phyloP scores from a whole-genome alignment of 2,888 invertebrate genomes.

The Cryptus viduatorius region DNA sequence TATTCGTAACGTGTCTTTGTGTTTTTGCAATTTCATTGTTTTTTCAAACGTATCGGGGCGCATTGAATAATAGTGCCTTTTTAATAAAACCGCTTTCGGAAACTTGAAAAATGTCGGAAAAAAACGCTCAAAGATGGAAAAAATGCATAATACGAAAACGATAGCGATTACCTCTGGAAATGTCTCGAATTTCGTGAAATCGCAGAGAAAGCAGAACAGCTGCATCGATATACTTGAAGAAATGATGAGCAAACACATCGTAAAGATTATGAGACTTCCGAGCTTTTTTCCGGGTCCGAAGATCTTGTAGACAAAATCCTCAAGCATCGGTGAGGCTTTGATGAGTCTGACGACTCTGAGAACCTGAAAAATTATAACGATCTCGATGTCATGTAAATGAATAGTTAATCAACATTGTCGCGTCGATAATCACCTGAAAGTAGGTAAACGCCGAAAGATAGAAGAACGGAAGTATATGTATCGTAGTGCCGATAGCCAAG shows the following conservation, averaged over 20 bases:
- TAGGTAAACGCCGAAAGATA: conserved; percentile 98
- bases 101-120: too few species aligned
- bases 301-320: conserved; percentile 98
- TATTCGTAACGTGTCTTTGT: background rate
- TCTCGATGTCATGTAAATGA: conserved; percentile 48
- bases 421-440: conserved; percentile 91
- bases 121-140: too few species aligned
- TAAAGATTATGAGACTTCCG: conserved; percentile 99
- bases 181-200: conserved; percentile 98
- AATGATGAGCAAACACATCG: conserved; percentile 99
- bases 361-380: conserved; percentile 90
- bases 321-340: conserved; percentile 99
- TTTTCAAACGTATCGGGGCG: too few species aligned
- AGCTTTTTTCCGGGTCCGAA: conserved; percentile 98
- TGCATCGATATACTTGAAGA: conserved; percentile 99
- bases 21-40: background rate
- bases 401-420: conserved; percentile 4
- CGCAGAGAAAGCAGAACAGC: conserved; percentile 97
- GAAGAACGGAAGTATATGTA: conserved; percentile 96
- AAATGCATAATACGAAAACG: too few species aligned
- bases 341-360: conserved; percentile 97
- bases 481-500: conserved; percentile 95
- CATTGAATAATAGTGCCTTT: too few species aligned
- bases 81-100: too few species aligned
- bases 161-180: conserved; percentile 91